Evolutionary conservation across 2,888 invertebrate genomes (phyloP).

Genomic region (Aspidiotus destructor): DNA sequence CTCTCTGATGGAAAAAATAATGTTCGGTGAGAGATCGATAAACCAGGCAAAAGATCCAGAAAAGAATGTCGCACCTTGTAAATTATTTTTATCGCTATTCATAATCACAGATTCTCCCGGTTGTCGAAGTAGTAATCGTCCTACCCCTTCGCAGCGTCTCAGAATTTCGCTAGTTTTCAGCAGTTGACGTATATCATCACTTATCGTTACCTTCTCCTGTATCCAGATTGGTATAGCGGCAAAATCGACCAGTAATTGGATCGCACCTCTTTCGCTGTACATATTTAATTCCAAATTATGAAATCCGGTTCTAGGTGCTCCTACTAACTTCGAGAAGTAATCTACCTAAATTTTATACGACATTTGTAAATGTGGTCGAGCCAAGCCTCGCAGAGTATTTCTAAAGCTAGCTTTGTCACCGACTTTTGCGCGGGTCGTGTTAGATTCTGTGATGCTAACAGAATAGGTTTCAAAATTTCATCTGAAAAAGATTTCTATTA

Average conservation of each 20-base stretch:
- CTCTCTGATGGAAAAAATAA: conserved; percentile 37
- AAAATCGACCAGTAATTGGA: conserved; percentile 71
- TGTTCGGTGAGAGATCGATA: neutral
- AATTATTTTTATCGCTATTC: conserved; percentile 41
- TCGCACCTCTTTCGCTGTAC: conserved; percentile 59
- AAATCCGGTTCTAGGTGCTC: no score
- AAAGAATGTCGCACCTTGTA: neutral
- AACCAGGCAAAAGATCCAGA: conserved; percentile 5
- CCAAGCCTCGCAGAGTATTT: conserved; percentile 79
- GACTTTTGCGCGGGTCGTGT: conserved; percentile 47
- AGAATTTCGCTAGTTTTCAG: conserved; percentile 46
- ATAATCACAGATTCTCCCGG: conserved; percentile 79
- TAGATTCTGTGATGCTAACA: conserved; percentile 57
- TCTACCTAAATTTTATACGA: conserved; percentile 63
- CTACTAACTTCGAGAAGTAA: neutral
- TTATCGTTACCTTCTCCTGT: conserved; percentile 42
- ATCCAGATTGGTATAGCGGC: conserved; percentile 69
- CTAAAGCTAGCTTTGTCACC: conserved; percentile 65
- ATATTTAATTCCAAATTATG: neutral
- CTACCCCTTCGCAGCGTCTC: conserved; percentile 75
- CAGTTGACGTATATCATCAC: conserved; percentile 40
- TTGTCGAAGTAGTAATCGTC: conserved; percentile 63
- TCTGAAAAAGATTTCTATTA: conserved; percentile 46
- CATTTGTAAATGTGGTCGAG: conserved; percentile 73
- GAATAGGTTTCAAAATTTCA: conserved; percentile 65